phyloP scores from a whole-genome alignment of 2,797 vertebrate species.

The Huso huso region DNA sequence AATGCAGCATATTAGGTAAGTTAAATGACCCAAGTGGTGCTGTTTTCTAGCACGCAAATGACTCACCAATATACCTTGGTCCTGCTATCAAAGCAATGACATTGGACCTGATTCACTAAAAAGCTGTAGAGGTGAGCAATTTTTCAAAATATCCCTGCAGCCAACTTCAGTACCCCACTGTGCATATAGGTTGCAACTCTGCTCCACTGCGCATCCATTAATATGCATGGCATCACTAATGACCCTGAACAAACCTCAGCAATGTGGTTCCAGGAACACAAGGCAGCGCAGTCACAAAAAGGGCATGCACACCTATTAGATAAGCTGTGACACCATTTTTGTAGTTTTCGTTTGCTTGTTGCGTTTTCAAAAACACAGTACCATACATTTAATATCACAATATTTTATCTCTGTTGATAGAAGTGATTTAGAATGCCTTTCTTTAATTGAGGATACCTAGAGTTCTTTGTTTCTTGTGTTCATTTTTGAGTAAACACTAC shows the following conservation, averaged over 20 bases:
- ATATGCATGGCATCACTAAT: slow-evolving; percentile 28
- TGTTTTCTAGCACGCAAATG: too few species aligned
- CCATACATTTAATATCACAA: slow-evolving; percentile 14
- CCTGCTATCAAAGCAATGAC: slow-evolving; percentile 18
- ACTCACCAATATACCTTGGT: background rate
- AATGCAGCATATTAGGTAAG: too few species aligned
- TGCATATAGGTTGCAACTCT: slow-evolving; percentile 17
- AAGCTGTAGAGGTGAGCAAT: slow-evolving; percentile 9
- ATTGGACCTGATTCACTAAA: slow-evolving; percentile 4
- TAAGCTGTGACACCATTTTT: too few species aligned
- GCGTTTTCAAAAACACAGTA: slow-evolving; percentile 11
- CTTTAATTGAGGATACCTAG: too few species aligned
- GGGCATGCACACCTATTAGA: too few species aligned
- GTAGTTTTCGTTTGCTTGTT: too few species aligned
- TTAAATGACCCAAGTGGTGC: too few species aligned
- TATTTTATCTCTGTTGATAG: background rate
- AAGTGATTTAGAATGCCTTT: too few species aligned
- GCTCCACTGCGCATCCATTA: slow-evolving; percentile 22
- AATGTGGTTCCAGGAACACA: slow-evolving; percentile 21
- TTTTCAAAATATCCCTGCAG: slow-evolving; percentile 5
- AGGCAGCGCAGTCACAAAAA: background rate
- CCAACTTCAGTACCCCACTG: slow-evolving; percentile 19
- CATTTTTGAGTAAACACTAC: too few species aligned
- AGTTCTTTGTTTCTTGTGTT: too few species aligned
- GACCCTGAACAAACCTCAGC: slow-evolving; percentile 21